A percentile compares a stretch with the other conserved stretches of the same genome.
phyloP scores from a whole-genome alignment of 37 sponge, comb jelly and placozoan species.

The Ianthella basta region DNA sequence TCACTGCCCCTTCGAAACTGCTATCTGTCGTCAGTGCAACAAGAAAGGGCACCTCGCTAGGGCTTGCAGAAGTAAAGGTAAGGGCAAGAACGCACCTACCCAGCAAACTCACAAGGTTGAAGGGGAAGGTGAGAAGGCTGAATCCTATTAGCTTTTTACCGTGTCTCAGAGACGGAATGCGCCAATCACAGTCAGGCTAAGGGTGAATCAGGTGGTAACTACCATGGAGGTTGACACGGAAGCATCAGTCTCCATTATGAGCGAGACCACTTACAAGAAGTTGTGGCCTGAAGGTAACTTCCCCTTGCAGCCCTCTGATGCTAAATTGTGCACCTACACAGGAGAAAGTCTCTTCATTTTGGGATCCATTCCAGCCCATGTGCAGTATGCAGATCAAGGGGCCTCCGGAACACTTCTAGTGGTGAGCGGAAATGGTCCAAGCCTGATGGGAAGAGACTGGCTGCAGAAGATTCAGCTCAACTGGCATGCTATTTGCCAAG shows the following conservation, averaged over 20 bases:
- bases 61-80: background rate
- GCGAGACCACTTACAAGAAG: background rate
- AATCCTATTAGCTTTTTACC: background rate
- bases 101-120: background rate
- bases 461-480: background rate
- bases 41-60: background rate
- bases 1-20: background rate
- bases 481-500: background rate
- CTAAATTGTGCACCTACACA: background rate
- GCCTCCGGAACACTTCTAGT: background rate
- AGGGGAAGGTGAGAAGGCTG: background rate
- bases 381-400: background rate
- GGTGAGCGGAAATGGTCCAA: background rate
- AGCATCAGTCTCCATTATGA: conserved; percentile 16
- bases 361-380: background rate
- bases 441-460: conserved; percentile 38
- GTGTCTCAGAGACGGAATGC: background rate
- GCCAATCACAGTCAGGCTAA: background rate
- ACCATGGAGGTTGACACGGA: conserved; percentile 32
- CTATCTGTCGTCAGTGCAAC: background rate
- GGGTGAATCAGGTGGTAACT: background rate
- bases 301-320: background rate
- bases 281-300: background rate
- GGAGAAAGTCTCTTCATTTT: background rate
- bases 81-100: background rate